These are phyloP conservation scores for Corythaeola cristata DNA, from an alignment of 2,113 vertebrate species.

Conservation along the genomic window DNA sequence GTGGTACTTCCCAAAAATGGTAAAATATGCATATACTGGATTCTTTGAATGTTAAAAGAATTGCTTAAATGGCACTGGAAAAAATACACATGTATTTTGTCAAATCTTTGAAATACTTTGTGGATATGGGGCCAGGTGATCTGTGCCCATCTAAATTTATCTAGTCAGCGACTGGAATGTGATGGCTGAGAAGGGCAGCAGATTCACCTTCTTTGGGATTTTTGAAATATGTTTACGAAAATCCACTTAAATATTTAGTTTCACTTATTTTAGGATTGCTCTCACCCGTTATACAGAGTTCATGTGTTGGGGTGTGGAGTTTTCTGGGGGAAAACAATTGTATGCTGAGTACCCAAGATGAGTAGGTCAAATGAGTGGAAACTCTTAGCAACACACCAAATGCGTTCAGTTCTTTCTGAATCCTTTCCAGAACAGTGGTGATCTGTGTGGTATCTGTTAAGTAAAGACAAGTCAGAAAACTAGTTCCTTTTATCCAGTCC, in stretches of 20 bases:
- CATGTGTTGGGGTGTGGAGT: background rate
- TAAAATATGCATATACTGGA: background rate
- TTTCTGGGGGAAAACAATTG: background rate
- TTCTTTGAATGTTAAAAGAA: background rate
- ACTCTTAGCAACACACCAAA: background rate
- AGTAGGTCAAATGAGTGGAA: background rate
- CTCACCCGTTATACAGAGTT: background rate
- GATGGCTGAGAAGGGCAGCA: background rate
- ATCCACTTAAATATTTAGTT: background rate
- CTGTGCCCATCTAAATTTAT: background rate
- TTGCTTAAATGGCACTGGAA: background rate
- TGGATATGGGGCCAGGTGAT: background rate
- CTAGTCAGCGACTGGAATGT: background rate
- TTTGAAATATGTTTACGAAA: background rate
- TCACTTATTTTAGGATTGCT: background rate
- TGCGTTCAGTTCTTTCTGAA: background rate
- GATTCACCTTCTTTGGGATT: background rate
- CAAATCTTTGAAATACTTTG: background rate
- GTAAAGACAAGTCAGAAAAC: background rate
- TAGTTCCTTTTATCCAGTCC: background rate
- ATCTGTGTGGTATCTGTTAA: background rate
- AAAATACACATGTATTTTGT: fast-evolving
- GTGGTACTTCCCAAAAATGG: constrained; percentile 92
- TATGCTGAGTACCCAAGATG: background rate
- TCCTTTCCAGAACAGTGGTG: background rate